Base-by-base conservation (phyloP, 2,113 vertebrate species). In the Narcine bancroftii region DNA sequence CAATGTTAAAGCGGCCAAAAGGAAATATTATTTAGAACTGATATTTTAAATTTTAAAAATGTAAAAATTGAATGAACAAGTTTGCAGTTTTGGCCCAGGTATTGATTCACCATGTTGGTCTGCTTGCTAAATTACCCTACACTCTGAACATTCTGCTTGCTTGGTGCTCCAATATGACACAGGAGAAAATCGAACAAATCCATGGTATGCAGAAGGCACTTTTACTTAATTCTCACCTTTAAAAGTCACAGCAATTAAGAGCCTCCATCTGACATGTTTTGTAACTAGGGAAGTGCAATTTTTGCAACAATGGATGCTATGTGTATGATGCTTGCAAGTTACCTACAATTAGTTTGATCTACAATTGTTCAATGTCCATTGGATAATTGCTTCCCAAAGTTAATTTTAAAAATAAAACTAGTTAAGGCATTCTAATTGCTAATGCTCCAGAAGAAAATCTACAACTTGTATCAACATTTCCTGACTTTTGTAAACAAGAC, bases 401-500 rank as follows among this genome's bases (percentile, higher is more conserved):
- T 17, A 42, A 36, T 87, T 87, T 85, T 11, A 42, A 39, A 91
- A 42, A 69, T 33, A 91, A 13, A 42, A 39, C 17, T 24, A 42
- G 89, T 91, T 69, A 91, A 91, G 63, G 89, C 36, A 71, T 91
- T 91, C 63, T 69, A 47, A 91, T 39, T 42, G 39, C 0, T 45
- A 13, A 66, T 29, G 26, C 33, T 91, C 65, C 47, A 26, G 89
- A 66, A 91, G 53, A 63, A 85, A 87, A 60, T 17, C 33, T 6
- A 63, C 33, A 71, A 26, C 19, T 89, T 65, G 63, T 65, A 89
- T 65, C n/a, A 26, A 91, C 87, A 91, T 69, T 91, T 85, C 39
- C 45, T 65, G 63, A 69, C 36, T 69, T 91, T 66, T 66, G 89
- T 91, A 91, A 91, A 91, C 65, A 65, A 69, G 39, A 89, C 65